These are phyloP conservation scores for Drosophila dives DNA, from an alignment of 2,888 invertebrate genomes.

Conservation along the genomic window DNA sequence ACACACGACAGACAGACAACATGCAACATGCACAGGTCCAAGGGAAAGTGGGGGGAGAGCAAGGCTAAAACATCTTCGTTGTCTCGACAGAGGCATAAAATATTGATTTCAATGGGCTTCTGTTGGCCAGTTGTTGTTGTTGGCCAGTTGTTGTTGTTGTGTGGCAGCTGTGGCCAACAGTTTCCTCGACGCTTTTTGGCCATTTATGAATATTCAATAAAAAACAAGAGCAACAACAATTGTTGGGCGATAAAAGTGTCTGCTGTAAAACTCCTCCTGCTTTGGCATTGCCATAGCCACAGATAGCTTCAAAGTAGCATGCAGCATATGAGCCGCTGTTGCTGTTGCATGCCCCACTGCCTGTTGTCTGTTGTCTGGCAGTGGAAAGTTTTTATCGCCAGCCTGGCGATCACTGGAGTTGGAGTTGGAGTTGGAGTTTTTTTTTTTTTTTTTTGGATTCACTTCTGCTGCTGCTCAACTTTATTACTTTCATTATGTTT, in stretches of 20 bases:
- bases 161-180: constrained; percentile 44
- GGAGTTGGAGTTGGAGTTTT: too few species aligned
- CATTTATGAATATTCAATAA: constrained; percentile 84
- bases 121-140: constrained; percentile 20
- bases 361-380: constrained; percentile 23
- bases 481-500: constrained; percentile 79
- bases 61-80: constrained; percentile 47
- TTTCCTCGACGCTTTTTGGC: constrained; percentile 56
- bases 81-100: constrained; percentile 65
- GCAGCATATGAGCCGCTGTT: constrained; percentile 51
- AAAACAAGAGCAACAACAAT: constrained; percentile 50
- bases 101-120: constrained; percentile 75
- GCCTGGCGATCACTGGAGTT: constrained; percentile 33
- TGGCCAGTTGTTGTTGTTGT: constrained; percentile 12
- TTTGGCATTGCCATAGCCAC: constrained; percentile 57
- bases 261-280: constrained; percentile 46
- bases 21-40: neutral
- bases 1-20: neutral
- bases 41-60: too few species aligned
- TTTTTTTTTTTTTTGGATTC: neutral
- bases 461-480: constrained; percentile 51
- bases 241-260: constrained; percentile 80
- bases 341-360: constrained; percentile 28
- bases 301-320: constrained; percentile 52
- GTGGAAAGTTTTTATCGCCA: constrained; percentile 70